Percentiles rank a stretch among this genome's conserved stretches.
phyloP scores from a whole-genome alignment of 2,113 vertebrate species.

The Neolamprologus tretocephalus region DNA sequence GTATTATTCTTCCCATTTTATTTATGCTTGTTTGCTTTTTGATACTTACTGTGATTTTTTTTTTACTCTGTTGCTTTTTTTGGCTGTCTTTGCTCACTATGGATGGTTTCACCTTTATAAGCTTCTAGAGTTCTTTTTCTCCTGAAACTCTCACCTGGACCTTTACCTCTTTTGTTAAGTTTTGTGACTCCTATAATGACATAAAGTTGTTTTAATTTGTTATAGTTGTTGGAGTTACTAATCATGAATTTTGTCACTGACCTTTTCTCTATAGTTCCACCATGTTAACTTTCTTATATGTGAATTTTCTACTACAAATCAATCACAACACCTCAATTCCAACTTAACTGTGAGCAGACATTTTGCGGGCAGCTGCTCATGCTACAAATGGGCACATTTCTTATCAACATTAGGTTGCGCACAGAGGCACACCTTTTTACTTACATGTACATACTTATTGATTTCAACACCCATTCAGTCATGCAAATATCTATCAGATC shows the following conservation, averaged over 20 bases:
- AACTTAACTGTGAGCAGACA: neutral
- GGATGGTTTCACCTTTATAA: neutral
- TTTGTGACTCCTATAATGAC: neutral
- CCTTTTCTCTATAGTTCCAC: neutral
- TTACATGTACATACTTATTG: neutral
- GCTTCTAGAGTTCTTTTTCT: neutral
- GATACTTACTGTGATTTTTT: neutral
- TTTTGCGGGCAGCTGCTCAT: neutral
- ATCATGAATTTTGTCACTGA: neutral
- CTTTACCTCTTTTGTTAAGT: neutral
- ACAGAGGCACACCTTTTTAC: neutral
- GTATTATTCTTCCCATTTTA: neutral
- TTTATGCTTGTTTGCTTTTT: neutral
- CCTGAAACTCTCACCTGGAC: neutral
- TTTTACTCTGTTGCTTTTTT: neutral
- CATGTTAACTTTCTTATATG: neutral
- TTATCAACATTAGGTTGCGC: neutral
- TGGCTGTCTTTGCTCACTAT: neutral
- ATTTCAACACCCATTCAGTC: neutral
- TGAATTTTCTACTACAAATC: neutral
- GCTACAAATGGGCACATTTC: neutral
- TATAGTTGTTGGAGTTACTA: neutral
- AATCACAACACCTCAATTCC: neutral
- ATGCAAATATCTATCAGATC: neutral
- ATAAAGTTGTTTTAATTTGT: neutral